Evolutionary conservation across 2,888 invertebrate species (phyloP).

Genomic region (Labia minor): DNA sequence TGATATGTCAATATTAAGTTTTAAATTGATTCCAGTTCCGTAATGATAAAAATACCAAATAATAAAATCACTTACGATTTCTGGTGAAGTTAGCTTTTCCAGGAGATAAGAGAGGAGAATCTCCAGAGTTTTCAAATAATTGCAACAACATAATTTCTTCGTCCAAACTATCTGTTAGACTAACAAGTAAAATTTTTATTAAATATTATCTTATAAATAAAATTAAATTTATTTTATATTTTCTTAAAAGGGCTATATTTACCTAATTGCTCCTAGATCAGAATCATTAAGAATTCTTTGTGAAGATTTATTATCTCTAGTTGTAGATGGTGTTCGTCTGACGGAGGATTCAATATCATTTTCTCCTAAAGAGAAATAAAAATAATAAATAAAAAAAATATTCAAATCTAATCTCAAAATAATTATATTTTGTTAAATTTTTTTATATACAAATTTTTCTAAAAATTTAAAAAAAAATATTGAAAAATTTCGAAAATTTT

Average conservation of each 20-base stretch:
- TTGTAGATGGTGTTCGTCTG: conserved; percentile 27
- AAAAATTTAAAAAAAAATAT: not conserved
- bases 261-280: conserved; percentile 30
- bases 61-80: not conserved
- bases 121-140: conserved; percentile 37
- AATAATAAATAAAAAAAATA: conserved; percentile 17
- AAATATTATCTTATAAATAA: conserved; percentile 14
- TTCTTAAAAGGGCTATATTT: conserved; percentile 15
- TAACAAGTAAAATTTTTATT: conserved; percentile 15
- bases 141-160: conserved; percentile 50
- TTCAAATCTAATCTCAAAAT: not conserved
- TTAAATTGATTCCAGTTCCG: no score
- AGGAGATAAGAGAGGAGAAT: conserved; percentile 20
- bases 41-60: no score
- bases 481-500: conserved; percentile 27
- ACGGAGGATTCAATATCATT: conserved; percentile 50
- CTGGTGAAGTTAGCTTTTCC: not conserved
- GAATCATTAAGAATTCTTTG: conserved; percentile 26
- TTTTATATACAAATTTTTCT: not conserved
- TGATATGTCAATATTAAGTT: no score
- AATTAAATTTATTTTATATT: not conserved
- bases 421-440: not conserved
- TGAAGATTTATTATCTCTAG: conserved; percentile 24
- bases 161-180: conserved; percentile 33
- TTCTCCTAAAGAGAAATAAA: conserved; percentile 40